Conservation (phyloP, 2,888 invertebrate species). For the Lacanobia wlatinum region DNA sequence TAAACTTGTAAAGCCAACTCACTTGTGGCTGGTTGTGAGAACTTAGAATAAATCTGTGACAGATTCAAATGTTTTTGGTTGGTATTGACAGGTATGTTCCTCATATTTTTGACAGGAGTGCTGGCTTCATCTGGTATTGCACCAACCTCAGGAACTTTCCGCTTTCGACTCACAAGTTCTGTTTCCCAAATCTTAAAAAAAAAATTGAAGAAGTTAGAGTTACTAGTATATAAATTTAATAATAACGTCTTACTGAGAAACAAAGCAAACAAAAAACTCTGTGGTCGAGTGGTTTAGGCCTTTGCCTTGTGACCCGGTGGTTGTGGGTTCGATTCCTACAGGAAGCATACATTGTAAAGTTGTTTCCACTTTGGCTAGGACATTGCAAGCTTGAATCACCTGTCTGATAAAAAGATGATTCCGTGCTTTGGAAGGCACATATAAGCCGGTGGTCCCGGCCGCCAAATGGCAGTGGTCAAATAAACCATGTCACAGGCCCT, state of each 20-base stretch:
- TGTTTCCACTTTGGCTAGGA: too few species aligned
- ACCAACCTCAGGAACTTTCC: conserved; percentile 83
- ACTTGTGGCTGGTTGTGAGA: conserved; percentile 87
- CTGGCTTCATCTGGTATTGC: conserved; percentile 78
- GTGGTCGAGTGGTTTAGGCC: too few species aligned
- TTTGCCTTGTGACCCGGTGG: too few species aligned
- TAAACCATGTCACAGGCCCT: too few species aligned
- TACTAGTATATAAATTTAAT: background rate
- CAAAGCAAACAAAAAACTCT: too few species aligned
- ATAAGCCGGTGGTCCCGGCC: too few species aligned
- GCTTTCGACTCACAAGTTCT: conserved; percentile 85
- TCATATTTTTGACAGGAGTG: conserved; percentile 84
- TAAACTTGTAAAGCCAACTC: conserved; percentile 65
- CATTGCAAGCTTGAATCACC: too few species aligned
- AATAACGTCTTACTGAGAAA: background rate
- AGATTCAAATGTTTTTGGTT: conserved; percentile 88
- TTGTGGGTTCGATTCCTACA: too few species aligned
- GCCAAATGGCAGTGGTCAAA: too few species aligned
- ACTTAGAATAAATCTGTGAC: conserved; percentile 88
- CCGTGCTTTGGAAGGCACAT: too few species aligned
- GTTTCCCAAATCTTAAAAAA: conserved; percentile 86
- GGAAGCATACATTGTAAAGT: too few species aligned
- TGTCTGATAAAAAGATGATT: too few species aligned
- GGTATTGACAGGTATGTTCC: conserved; percentile 84
- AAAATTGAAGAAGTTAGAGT: background rate